These are phyloP conservation scores for Micronycteris hirsuta DNA, from an alignment of 2,113 vertebrate genomes.

Conservation along the genomic window DNA sequence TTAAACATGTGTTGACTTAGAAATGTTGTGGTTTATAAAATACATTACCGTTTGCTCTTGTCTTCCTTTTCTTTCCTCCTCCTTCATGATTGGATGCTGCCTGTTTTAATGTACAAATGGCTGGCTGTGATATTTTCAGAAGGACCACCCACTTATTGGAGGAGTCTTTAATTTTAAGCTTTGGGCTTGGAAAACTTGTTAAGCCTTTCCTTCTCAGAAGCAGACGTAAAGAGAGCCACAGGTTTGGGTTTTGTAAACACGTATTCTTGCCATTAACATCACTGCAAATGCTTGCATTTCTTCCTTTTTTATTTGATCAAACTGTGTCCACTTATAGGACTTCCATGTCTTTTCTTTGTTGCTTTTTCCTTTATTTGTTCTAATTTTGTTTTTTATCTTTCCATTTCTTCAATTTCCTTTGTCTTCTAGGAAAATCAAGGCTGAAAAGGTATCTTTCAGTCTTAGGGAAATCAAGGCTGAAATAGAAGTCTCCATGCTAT, in stretches of 20 bases:
- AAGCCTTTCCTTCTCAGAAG: background rate
- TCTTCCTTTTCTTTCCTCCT: background rate
- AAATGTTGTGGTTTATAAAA: slow-evolving; percentile 11
- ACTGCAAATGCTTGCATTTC: background rate
- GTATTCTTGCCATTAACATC: background rate
- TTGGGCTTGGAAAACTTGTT: slow-evolving; percentile 42
- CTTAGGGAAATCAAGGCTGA: slow-evolving; percentile 24
- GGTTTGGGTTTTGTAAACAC: slow-evolving; percentile 45
- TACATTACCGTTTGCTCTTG: background rate
- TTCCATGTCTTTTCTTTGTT: background rate
- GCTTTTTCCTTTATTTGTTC: slow-evolving; percentile 6
- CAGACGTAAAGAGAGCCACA: slow-evolving; percentile 33
- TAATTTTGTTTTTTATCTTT: slow-evolving; percentile 37
- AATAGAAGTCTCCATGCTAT: background rate
- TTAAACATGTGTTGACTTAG: background rate
- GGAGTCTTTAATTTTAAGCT: slow-evolving; percentile 44
- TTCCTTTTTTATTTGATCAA: background rate
- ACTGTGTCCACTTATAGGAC: background rate
- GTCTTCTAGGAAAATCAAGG: slow-evolving; percentile 41
- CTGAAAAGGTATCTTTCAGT: background rate
- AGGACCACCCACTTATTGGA: background rate
- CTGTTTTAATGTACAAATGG: background rate
- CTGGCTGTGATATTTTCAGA: background rate
- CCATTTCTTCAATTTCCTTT: background rate
- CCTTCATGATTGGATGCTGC: background rate